Conservation (phyloP, 2,888 invertebrate genomes). For the Polydrusus pterygomalis region DNA sequence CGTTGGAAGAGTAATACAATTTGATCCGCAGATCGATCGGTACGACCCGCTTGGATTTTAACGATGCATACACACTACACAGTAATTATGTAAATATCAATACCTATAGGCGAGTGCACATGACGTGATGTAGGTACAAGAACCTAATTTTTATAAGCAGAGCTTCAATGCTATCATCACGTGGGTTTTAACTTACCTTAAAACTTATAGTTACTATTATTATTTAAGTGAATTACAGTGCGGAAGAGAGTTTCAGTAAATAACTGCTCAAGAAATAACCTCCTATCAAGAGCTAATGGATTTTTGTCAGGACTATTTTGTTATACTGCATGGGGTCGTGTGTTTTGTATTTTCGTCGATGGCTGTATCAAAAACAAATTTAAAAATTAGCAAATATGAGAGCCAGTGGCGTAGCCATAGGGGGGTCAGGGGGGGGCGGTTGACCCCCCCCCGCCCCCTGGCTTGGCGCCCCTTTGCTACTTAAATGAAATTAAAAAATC, state of each 20-base stretch:
- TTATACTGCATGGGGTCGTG: constrained; percentile 15
- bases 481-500: too few species aligned
- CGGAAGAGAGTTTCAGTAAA: constrained; percentile 24
- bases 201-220: constrained; percentile 30
- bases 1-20: too few species aligned
- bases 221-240: constrained; percentile 34
- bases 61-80: too few species aligned
- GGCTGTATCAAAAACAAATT: background rate
- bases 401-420: too few species aligned
- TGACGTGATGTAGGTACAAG: background rate
- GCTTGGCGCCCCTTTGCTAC: too few species aligned
- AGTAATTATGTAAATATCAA: background rate
- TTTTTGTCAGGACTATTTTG: constrained; percentile 28
- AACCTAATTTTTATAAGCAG: constrained; percentile 1
- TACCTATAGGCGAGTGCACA: constrained; percentile 4
- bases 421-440: too few species aligned
- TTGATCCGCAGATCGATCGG: too few species aligned
- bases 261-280: constrained; percentile 22
- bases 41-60: too few species aligned
- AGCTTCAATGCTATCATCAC: constrained; percentile 19
- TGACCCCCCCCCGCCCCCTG: too few species aligned
- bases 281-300: constrained; percentile 26
- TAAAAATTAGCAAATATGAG: background rate
- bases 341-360: background rate
- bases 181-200: constrained; percentile 17